phyloP scores from a whole-genome alignment of 2,113 vertebrate genomes.

The Xyrauchen texanus region DNA sequence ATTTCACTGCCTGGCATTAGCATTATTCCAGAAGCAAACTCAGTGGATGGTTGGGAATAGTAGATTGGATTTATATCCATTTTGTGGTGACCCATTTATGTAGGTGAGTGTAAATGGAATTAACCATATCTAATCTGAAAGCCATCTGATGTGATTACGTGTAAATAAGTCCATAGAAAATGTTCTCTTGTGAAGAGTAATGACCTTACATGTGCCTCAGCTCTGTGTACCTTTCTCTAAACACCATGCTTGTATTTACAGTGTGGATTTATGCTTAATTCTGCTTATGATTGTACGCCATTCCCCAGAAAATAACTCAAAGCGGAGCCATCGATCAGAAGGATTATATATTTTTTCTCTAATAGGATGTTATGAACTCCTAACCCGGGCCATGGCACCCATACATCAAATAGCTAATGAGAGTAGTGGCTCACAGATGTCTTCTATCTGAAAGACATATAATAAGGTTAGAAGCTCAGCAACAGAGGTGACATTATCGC shows the following conservation, averaged over 20 bases:
- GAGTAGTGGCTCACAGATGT: slow-evolving; percentile 45
- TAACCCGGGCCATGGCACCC: slow-evolving; percentile 33
- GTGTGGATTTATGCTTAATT: not conserved
- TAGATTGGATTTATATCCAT: too few species aligned
- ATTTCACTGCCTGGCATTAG: too few species aligned
- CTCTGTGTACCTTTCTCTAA: not conserved
- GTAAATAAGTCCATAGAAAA: too few species aligned
- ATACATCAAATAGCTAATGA: slow-evolving; percentile 54
- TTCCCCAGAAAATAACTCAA: slow-evolving; percentile 34
- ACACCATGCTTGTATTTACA: not conserved
- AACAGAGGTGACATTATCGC: slow-evolving; percentile 42
- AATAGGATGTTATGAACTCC: slow-evolving; percentile 51
- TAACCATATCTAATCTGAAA: too few species aligned
- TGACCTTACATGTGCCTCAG: not conserved
- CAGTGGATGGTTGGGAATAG: not conserved
- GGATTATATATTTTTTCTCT: slow-evolving; percentile 37
- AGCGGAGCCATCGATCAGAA: slow-evolving; percentile 17
- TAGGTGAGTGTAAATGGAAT: too few species aligned
- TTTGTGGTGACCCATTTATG: too few species aligned
- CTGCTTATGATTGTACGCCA: not conserved
- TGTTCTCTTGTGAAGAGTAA: not conserved
- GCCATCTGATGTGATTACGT: too few species aligned
- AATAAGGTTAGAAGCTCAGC: slow-evolving; percentile 47
- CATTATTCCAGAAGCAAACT: too few species aligned
- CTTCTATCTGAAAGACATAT: slow-evolving; percentile 46